A percentile compares a stretch with the other conserved stretches of the same genome.
phyloP scores from a whole-genome alignment of 2,113 vertebrate species.

The Origma solitaria region DNA sequence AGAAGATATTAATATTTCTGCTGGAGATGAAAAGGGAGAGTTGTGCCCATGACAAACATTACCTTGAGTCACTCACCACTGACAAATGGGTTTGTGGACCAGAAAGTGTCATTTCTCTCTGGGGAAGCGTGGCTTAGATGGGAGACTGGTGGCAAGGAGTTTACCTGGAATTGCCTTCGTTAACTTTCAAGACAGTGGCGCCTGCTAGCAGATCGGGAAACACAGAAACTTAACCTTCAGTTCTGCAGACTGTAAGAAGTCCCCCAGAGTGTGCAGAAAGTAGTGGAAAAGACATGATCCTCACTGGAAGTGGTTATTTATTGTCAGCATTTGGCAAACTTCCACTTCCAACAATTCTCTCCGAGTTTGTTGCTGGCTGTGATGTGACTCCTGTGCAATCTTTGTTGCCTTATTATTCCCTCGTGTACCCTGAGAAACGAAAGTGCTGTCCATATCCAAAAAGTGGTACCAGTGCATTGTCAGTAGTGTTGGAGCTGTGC shows the following conservation, averaged over 20 bases:
- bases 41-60: not conserved
- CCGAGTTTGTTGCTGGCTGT: not conserved
- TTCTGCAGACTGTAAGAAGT: not conserved
- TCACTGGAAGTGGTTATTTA: not conserved
- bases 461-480: not conserved
- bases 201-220: not conserved
- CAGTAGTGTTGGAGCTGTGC: not conserved
- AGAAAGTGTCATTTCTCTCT: not conserved
- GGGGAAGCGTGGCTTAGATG: not conserved
- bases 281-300: not conserved
- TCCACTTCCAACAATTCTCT: not conserved
- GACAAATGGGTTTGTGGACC: not conserved
- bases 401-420: not conserved
- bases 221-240: not conserved
- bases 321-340: not conserved
- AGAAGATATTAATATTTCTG: slow-evolving; percentile 29
- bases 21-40: slow-evolving; percentile 3
- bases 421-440: not conserved
- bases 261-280: not conserved
- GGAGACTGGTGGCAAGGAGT: not conserved
- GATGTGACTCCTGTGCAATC: not conserved
- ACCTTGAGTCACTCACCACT: not conserved
- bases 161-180: not conserved
- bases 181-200: not conserved
- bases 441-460: not conserved